Base-by-base conservation (phyloP, 2,113 vertebrate species). In the Misgurnus mizolepis region DNA sequence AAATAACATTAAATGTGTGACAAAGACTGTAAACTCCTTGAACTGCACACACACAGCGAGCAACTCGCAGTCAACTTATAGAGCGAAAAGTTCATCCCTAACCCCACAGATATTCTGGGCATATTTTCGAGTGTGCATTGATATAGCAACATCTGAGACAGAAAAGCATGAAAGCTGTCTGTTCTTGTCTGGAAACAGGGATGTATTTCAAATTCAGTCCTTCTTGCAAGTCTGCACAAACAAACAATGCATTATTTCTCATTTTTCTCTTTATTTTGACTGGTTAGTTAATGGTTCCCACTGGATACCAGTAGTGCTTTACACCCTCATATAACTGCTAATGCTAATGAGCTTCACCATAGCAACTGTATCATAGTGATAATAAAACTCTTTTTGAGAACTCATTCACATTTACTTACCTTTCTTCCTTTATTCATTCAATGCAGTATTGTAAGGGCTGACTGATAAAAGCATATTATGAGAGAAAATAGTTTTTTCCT, bases 181-280 rank as follows among this genome's bases (percentile, higher is more conserved):
- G 73, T 70, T 87, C 89, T 86, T 85, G 80, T 90, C 69, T 88
- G 79, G 80, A 83, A 88, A 87, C 84, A 82, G 87, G 83, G 85
- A 87, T 87, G 86, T 87, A 86, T 84, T 83, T 87, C 81, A 88
- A 83, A 87, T 76, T 80, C 79, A 84, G 86, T 83, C 87, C 79
- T 72, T 86, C 84, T 85, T 81, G 80, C 86, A 86, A 58, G 4
- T 83, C 73, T 50, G 68, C 81, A 82, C 87, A 88, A 90, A 90
- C 89, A 91, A 90, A 90, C 89, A 91, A 88, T 88, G 88, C 85
- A 89, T 90, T 88, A 85, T 89, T 88, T 88, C 83, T 81, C 86
- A 86, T 85, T 87, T 86, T 86, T 87, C 88, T 79, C 87, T 88
- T 34, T 34, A 34, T 34, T 90, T 40, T 18, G 50, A 34, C 65